Percentiles rank a stretch among this genome's conserved stretches.
These are phyloP conservation scores for Corythornis cristatus DNA, from an alignment of 2,113 vertebrate species.

Conservation along the genomic window DNA sequence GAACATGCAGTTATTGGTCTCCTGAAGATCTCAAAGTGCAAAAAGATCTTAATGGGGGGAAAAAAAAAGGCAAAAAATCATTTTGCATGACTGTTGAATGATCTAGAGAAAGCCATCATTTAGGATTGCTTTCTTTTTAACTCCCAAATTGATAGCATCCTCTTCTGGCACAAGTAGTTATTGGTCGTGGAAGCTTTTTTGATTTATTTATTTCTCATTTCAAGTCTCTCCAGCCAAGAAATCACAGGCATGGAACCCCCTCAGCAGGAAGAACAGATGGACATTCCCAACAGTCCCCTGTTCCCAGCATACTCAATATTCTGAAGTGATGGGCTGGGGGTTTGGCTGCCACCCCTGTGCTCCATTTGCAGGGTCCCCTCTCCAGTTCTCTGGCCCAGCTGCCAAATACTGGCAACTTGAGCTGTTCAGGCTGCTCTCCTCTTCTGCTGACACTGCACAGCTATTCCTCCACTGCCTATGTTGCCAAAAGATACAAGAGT, in stretches of 20 bases:
- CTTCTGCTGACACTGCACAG: not conserved
- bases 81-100: not conserved
- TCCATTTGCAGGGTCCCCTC: not conserved
- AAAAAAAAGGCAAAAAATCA: not conserved
- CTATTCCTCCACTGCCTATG: not conserved
- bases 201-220: not conserved
- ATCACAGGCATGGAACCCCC: constrained; percentile 20
- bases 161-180: constrained; percentile 2
- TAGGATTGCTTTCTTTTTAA: not conserved
- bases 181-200: not conserved
- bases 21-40: not conserved
- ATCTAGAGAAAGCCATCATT: not conserved
- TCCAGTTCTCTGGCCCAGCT: not conserved
- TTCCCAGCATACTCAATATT: not conserved
- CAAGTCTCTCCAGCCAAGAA: constrained; percentile 33
- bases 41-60: not conserved
- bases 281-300: constrained; percentile 27
- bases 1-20: not conserved
- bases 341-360: not conserved
- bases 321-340: not conserved
- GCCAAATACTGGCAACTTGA: not conserved
- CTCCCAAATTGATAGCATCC: not conserved
- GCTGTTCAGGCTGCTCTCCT: not conserved
- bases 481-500: not conserved
- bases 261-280: constrained; percentile 54